phyloP scores from a whole-genome alignment of 2,888 invertebrate species.

The Pterostichus madidus region DNA sequence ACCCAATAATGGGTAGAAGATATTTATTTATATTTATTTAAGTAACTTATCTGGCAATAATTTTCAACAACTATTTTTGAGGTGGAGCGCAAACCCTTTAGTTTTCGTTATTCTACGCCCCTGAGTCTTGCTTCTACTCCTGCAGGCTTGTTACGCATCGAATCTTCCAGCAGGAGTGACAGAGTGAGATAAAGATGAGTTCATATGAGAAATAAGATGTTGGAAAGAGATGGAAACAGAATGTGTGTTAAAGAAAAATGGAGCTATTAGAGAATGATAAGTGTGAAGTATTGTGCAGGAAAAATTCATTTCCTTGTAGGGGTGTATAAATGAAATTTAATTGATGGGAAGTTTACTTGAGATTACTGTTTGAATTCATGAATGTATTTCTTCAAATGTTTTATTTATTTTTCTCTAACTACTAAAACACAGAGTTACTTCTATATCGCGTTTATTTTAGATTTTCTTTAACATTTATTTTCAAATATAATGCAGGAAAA shows the following conservation, averaged over 20 bases:
- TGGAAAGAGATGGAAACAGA: conserved; percentile 16
- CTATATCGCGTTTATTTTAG: too few relatives aligned
- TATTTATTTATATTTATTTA: too few relatives aligned
- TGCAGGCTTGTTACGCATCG: conserved; percentile 24
- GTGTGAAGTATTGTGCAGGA: conserved; percentile 28
- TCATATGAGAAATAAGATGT: conserved; percentile 3
- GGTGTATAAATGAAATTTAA: conserved; percentile 36
- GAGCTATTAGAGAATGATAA: conserved; percentile 25
- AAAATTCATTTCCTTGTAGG: conserved; percentile 26
- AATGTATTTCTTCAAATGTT: neutral
- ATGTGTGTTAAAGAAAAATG: conserved; percentile 31
- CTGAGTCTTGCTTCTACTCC: neutral
- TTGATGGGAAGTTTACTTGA: neutral
- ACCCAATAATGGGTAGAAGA: too few relatives aligned
- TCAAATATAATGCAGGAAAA: neutral
- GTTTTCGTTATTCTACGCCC: neutral
- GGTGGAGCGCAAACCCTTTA: too few relatives aligned
- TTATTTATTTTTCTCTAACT: too few relatives aligned
- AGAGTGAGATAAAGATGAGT: conserved; percentile 30
- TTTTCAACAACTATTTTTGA: too few relatives aligned
- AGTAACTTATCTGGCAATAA: too few relatives aligned
- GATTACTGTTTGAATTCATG: conserved; percentile 12
- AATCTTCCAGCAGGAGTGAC: conserved; percentile 16
- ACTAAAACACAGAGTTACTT: too few relatives aligned
- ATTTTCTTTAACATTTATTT: too few relatives aligned